Percentiles rank a stretch among this genome's conserved stretches.
These are phyloP conservation scores for Amphiura filiformis DNA, from an alignment of 35 echinoderm and acorn worm species.

Conservation along the genomic window DNA sequence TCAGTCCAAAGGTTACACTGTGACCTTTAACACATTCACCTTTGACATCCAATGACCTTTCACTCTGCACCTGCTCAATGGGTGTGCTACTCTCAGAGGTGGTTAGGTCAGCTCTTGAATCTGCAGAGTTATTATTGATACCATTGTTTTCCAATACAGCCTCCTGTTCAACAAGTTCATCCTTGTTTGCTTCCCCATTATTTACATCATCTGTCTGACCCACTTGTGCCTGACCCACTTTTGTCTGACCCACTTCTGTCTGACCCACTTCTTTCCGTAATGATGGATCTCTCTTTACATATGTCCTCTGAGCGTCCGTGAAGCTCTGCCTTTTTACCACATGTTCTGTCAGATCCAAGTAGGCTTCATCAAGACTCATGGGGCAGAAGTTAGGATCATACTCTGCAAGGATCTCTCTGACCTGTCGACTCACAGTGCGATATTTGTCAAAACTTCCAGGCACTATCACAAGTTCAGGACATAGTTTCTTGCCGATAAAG, in stretches of 20 bases:
- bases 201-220: no score
- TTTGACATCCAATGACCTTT: background rate
- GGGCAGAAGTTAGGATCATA: slow-evolving; percentile 93
- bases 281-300: background rate
- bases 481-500: slow-evolving; percentile 92
- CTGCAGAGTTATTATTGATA: no score
- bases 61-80: no score
- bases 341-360: slow-evolving; percentile 91
- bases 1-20: slow-evolving; percentile 51
- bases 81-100: no score
- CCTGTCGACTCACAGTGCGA: slow-evolving; percentile 67
- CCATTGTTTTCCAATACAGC: no score
- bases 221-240: no score
- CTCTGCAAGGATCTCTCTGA: slow-evolving; percentile 69
- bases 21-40: background rate
- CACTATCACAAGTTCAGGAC: slow-evolving; percentile 82
- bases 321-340: slow-evolving; percentile 37
- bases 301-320: slow-evolving; percentile 75
- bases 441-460: slow-evolving; percentile 88
- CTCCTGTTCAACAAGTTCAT: no score
- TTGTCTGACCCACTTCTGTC: no score
- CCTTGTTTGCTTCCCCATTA: no score
- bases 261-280: no score
- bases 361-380: slow-evolving; percentile 95
- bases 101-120: no score